Evolutionary conservation across 2,113 vertebrate genomes (phyloP).

Genomic region (Melospiza melodia): DNA sequence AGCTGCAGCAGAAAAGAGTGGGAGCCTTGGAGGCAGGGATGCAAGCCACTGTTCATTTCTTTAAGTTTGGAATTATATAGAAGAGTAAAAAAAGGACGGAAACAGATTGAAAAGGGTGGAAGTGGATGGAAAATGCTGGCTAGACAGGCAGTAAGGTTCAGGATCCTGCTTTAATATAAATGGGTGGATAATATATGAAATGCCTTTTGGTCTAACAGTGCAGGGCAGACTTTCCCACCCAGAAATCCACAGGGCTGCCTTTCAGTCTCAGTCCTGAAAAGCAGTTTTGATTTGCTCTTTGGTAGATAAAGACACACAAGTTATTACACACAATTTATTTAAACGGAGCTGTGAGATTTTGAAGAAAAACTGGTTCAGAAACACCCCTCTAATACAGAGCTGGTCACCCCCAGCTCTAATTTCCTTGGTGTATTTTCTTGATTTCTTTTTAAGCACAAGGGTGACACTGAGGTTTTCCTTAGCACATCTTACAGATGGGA

Average conservation of each 20-base stretch:
- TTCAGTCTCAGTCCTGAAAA: neutral
- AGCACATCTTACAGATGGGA: neutral
- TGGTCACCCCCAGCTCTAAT: neutral
- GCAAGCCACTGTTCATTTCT: neutral
- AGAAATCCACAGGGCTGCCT: neutral
- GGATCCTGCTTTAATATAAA: neutral
- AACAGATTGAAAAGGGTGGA: neutral
- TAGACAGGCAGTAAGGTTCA: neutral
- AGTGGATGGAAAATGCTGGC: neutral
- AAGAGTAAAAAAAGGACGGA: neutral
- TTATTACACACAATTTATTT: neutral
- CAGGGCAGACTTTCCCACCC: neutral
- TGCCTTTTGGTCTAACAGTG: neutral
- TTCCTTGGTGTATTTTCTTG: neutral
- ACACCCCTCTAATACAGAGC: accelerated
- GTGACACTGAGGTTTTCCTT: neutral
- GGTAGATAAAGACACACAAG: neutral
- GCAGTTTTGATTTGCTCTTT: neutral
- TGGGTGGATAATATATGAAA: neutral
- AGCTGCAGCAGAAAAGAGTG: neutral
- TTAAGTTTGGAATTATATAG: neutral
- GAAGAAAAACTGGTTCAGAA: neutral
- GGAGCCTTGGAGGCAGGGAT: neutral
- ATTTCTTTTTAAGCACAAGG: neutral
- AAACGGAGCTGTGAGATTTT: neutral